phyloP scores from a whole-genome alignment of 1,140 invertebrate species.

The Cyclina sinensis region DNA sequence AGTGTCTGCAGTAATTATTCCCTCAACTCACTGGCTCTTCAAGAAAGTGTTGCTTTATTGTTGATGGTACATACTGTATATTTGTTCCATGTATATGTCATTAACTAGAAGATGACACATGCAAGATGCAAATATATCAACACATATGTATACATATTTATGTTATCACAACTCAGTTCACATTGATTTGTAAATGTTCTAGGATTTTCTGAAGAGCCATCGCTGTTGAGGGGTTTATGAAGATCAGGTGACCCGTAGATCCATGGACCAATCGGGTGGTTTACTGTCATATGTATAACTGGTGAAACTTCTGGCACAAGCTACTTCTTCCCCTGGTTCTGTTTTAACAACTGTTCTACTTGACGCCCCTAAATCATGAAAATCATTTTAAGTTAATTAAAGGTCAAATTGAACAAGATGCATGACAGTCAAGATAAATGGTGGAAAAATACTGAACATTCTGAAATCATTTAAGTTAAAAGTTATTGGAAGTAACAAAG shows the following conservation, averaged over 20 bases:
- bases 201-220: not conserved
- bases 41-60: not conserved
- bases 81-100: no score
- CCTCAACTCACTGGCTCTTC: not conserved
- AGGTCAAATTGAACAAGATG: no score
- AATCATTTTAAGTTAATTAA: not conserved
- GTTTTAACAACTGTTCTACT: constrained; percentile 3
- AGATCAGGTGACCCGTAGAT: constrained; percentile 85
- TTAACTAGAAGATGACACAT: no score
- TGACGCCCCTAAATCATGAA: constrained; percentile 15
- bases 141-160: not conserved
- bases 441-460: no score
- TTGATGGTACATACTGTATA: not conserved
- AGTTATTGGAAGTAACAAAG: no score
- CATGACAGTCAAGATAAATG: no score
- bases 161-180: not conserved
- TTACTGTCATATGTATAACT: constrained; percentile 74
- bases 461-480: no score
- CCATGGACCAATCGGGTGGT: constrained; percentile 80
- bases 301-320: not conserved
- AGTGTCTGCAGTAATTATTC: not conserved
- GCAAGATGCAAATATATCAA: not conserved
- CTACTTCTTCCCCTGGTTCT: not conserved
- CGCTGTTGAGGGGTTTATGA: constrained; percentile 78
- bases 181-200: not conserved